Base-by-base conservation (phyloP, 2,888 invertebrate genomes). In the Seira ritae region DNA sequence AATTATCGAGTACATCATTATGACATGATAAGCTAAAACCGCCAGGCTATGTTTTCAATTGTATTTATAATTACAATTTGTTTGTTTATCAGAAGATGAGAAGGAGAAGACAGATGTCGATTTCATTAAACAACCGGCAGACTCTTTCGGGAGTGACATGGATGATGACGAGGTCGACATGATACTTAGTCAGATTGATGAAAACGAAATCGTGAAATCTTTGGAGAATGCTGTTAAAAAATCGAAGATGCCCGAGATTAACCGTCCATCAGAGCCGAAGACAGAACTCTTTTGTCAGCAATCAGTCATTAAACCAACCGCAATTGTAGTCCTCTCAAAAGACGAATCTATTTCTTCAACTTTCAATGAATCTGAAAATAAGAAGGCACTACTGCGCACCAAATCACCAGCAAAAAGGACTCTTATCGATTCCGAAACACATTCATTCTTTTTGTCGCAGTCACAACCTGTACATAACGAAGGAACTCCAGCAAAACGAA, bases 401-500 rank as follows among this genome's bases (percentile, higher is more conserved):
- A n/a, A n/a, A n/a, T n/a, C n/a, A n/a, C n/a, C n/a, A n/a, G n/a
- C n/a, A n/a, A n/a, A n/a, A n/a, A n/a, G n/a, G n/a, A n/a, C n/a
- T n/a, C n/a, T n/a, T n/a, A n/a, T n/a, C n/a, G n/a, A n/a, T n/a
- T n/a, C n/a, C n/a, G n/a, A n/a, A n/a, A n/a, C n/a, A n/a, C n/a
- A n/a, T 6, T 60, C 77, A 10, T 77, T 69, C 50, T 68, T 77
- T 42, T 37, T 66, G 60, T 15, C 31, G 0, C 77, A 69, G 22
- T 6, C 17, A 8, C 22, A n/a, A 8, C 15, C 37, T 37, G 31
- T 42, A 3, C 1, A 3, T 10, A 24, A n/a, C n/a, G n/a, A n/a
- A n/a, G n/a, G n/a, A 8, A 22, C 46, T 10, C 68, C 76, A 15
- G 4, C 19, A 10, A 87, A 85, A 66, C 72, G 85, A 6, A 60